Evolutionary conservation across 2,888 invertebrate genomes (phyloP).

Genomic region (Liopterus haemorrhoidalis): DNA sequence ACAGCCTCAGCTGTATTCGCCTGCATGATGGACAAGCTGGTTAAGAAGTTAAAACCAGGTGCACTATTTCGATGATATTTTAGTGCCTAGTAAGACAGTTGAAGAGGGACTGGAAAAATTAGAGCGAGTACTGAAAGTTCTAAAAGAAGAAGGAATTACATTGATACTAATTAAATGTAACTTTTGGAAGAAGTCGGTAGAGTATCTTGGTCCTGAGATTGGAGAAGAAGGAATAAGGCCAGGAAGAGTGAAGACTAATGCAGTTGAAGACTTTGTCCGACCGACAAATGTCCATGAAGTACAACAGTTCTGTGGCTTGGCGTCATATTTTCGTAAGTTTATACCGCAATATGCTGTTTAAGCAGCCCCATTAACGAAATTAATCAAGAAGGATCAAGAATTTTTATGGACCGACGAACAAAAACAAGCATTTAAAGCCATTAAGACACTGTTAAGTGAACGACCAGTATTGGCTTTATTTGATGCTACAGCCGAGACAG

Average conservation of each 20-base stretch:
- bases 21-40: conserved; percentile 32
- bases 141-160: conserved; percentile 22
- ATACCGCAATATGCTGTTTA: conserved; percentile 17
- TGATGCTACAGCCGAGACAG: conserved; percentile 11
- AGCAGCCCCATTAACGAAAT: conserved; percentile 20
- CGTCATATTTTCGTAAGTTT: conserved; percentile 22
- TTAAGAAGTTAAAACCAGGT: conserved; percentile 8
- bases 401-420: conserved; percentile 21
- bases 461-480: conserved; percentile 26
- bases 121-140: conserved; percentile 28
- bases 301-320: neutral
- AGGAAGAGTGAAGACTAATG: neutral
- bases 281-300: neutral
- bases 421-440: conserved; percentile 13
- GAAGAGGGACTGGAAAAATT: conserved; percentile 29
- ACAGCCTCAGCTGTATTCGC: conserved; percentile 42
- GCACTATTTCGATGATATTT: conserved; percentile 30
- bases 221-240: neutral
- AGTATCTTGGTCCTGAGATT: neutral
- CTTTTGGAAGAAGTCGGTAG: conserved; percentile 25
- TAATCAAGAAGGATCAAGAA: conserved; percentile 15
- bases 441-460: conserved; percentile 7
- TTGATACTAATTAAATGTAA: conserved; percentile 36
- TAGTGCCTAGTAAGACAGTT: conserved; percentile 18
- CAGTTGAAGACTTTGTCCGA: neutral